A percentile compares a stretch with the other conserved stretches of the same genome.
These are phyloP conservation scores for Clanis bilineata DNA, from an alignment of 2,888 invertebrate species.

Conservation along the genomic window DNA sequence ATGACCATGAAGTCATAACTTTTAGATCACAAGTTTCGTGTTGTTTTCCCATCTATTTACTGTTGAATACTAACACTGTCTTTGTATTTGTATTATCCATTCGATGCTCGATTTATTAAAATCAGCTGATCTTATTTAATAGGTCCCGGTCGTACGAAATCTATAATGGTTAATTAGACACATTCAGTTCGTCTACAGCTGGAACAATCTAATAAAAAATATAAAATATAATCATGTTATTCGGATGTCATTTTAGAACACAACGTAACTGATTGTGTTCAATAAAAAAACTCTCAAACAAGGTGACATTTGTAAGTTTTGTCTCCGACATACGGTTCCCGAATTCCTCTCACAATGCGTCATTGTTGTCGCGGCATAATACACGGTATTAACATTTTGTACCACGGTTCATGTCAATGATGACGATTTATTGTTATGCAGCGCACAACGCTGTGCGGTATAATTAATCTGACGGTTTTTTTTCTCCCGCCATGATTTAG, in stretches of 20 bases:
- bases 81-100: not conserved
- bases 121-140: not conserved
- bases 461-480: slow-evolving; percentile 64
- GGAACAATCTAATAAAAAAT: not conserved
- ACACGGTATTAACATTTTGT: slow-evolving; percentile 77
- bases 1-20: too few species aligned
- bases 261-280: slow-evolving; percentile 32
- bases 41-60: too few species aligned
- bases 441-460: slow-evolving; percentile 55
- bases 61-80: too few species aligned
- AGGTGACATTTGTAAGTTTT: slow-evolving; percentile 58
- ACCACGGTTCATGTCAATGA: slow-evolving; percentile 76
- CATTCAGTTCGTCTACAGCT: not conserved
- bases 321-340: slow-evolving; percentile 55
- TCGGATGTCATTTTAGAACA: slow-evolving; percentile 10
- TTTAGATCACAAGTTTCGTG: too few species aligned
- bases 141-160: not conserved
- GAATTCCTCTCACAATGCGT: slow-evolving; percentile 71
- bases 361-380: slow-evolving; percentile 76
- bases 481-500: slow-evolving; percentile 66
- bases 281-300: slow-evolving; percentile 54
- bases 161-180: not conserved
- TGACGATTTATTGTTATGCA: slow-evolving; percentile 76
- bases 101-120: not conserved
- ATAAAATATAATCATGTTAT: not conserved